Conservation (phyloP, 2,888 invertebrate species). For the Acrobasis consociella region DNA sequence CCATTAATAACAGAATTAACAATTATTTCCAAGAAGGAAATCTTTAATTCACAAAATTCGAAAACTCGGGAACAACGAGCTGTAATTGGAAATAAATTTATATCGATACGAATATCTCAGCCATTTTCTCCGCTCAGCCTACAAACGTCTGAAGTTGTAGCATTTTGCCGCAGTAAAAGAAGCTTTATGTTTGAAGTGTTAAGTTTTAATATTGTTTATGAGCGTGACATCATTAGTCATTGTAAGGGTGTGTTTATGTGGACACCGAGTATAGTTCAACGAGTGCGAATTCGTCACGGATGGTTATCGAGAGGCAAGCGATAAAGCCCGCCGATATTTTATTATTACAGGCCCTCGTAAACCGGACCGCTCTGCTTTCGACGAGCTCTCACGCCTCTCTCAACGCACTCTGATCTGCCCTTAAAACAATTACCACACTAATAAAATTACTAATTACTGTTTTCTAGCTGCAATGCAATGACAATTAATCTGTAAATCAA, state of each 20-base stretch:
- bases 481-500: too few species aligned
- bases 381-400: constrained; percentile 57
- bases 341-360: constrained; percentile 69
- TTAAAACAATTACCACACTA: background rate
- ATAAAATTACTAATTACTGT: too few species aligned
- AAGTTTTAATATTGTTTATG: constrained; percentile 36
- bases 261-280: constrained; percentile 54
- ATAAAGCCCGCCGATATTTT: constrained; percentile 78
- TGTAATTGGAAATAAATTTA: constrained; percentile 75
- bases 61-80: constrained; percentile 54
- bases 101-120: constrained; percentile 70
- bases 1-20: constrained; percentile 16
- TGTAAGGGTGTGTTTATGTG: constrained; percentile 35
- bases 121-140: constrained; percentile 47
- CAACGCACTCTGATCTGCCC: constrained; percentile 45
- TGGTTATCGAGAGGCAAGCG: constrained; percentile 78
- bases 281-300: constrained; percentile 81
- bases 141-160: constrained; percentile 28
- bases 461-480: too few species aligned
- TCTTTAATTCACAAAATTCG: constrained; percentile 40
- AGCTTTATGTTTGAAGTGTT: constrained; percentile 6
- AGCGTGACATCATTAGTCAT: constrained; percentile 31
- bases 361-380: constrained; percentile 59
- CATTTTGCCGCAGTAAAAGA: constrained; percentile 28
- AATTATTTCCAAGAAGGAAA: constrained; percentile 20